These are phyloP conservation scores for Leuciscus idus DNA, from an alignment of 2,113 vertebrate species.

Conservation along the genomic window DNA sequence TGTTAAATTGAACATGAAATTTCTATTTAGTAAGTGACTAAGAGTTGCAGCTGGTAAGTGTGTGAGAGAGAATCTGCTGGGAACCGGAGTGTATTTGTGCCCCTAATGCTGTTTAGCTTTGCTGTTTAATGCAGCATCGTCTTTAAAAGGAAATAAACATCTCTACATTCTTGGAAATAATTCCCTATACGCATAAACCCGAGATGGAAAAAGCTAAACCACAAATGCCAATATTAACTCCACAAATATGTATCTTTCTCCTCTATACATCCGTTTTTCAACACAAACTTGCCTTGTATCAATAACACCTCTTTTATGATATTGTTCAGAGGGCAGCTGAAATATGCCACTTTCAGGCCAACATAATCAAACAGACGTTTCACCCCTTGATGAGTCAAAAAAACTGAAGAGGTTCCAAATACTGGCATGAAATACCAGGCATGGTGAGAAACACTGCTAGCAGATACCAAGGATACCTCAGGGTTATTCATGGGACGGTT, in stretches of 20 bases:
- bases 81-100: background rate
- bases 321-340: slow-evolving; percentile 43
- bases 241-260: slow-evolving; percentile 45
- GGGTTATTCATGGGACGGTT: slow-evolving; percentile 41
- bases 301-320: slow-evolving; percentile 45
- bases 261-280: slow-evolving; percentile 31
- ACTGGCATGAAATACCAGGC: slow-evolving; percentile 44
- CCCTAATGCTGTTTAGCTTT: slow-evolving; percentile 9
- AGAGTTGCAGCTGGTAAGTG: background rate
- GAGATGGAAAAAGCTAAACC: slow-evolving; percentile 29
- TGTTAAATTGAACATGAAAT: background rate
- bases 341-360: slow-evolving; percentile 53
- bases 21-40: background rate
- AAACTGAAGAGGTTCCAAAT: slow-evolving; percentile 26
- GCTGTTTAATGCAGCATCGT: background rate
- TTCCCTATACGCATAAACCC: background rate
- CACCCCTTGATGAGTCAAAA: slow-evolving; percentile 19
- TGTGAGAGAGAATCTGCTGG: slow-evolving; percentile 3
- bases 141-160: background rate
- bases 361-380: slow-evolving; percentile 37
- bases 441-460: slow-evolving; percentile 42
- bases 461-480: slow-evolving; percentile 52
- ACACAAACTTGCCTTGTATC: slow-evolving; percentile 46
- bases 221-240: slow-evolving; percentile 46
- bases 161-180: background rate